phyloP scores from a whole-genome alignment of 2,113 vertebrate species.

The Aegotheles bennettii region DNA sequence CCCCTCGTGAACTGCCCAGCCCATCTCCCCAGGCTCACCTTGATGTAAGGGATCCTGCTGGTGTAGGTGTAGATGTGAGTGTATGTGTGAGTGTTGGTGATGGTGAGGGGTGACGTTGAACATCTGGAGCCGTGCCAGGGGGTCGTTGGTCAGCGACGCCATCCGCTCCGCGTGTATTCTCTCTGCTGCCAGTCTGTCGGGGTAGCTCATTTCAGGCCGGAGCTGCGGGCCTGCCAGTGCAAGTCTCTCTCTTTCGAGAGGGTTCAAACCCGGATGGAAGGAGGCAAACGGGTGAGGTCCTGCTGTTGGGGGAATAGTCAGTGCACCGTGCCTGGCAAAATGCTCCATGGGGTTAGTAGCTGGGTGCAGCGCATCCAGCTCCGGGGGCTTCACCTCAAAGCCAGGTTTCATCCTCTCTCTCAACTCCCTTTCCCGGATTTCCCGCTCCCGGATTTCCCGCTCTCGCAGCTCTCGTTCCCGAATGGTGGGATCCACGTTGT shows the following conservation, averaged over 20 bases:
- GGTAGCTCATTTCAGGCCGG: slow-evolving; percentile 96
- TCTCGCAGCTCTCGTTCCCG: slow-evolving; percentile 92
- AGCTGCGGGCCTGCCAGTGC: slow-evolving; percentile 91
- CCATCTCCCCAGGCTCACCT: slow-evolving; percentile 75
- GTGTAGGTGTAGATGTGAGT: slow-evolving; percentile 97
- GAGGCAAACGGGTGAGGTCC: slow-evolving; percentile 93
- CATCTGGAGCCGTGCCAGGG: slow-evolving; percentile 96
- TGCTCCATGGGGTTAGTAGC: slow-evolving; percentile 98
- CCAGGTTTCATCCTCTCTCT: slow-evolving; percentile 97
- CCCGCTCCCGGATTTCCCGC: slow-evolving; percentile 88
- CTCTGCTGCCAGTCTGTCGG: slow-evolving; percentile 93
- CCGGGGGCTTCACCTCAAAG: slow-evolving; percentile 97
- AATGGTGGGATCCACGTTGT: slow-evolving; percentile 92
- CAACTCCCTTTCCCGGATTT: slow-evolving; percentile 91
- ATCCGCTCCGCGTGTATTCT: slow-evolving; percentile 93
- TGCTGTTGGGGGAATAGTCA: slow-evolving; percentile 87
- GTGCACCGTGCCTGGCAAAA: slow-evolving; percentile 93
- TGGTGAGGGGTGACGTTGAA: slow-evolving; percentile 99
- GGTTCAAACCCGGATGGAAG: slow-evolving; percentile 94
- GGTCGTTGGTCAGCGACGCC: slow-evolving; percentile 94
- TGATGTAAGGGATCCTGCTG: slow-evolving; percentile 98
- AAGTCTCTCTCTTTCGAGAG: slow-evolving; percentile 91
- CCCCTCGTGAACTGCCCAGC: accelerated
- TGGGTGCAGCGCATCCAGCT: slow-evolving; percentile 91
- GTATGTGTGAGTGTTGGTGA: slow-evolving; percentile 98